phyloP scores from a whole-genome alignment of 2,797 vertebrate genomes.

The Halcyon chelicuti region DNA sequence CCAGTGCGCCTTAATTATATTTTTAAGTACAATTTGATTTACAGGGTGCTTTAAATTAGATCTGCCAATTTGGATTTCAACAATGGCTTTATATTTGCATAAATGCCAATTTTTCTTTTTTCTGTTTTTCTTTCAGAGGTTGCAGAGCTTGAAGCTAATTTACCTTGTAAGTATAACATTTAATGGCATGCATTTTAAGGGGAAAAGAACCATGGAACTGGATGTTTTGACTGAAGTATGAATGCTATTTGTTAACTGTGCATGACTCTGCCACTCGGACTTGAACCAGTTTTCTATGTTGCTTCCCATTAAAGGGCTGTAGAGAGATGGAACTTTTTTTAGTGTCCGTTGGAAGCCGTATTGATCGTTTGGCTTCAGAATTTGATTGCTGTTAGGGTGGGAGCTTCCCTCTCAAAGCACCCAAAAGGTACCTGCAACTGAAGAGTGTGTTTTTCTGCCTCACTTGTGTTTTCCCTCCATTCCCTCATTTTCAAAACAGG shows the following conservation, averaged over 20 bases:
- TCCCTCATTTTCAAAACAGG: background rate
- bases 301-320: background rate
- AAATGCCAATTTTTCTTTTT: constrained; percentile 18
- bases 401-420: background rate
- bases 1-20: background rate
- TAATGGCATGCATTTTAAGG: background rate
- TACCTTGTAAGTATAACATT: constrained; percentile 90
- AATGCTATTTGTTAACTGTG: background rate
- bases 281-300: background rate
- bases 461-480: background rate
- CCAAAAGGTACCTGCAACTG: background rate
- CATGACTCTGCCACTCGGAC: background rate
- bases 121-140: constrained; percentile 85
- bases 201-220: background rate
- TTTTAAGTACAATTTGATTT: background rate
- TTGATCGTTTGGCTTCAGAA: background rate
- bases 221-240: background rate
- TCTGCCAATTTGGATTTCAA: background rate
- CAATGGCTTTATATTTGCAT: background rate
- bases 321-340: background rate
- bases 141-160: constrained; percentile 94
- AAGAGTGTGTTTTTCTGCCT: background rate
- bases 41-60: background rate
- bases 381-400: background rate
- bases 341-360: background rate